Base-by-base conservation (phyloP, 1,140 invertebrate genomes). In the Ips typographus region DNA sequence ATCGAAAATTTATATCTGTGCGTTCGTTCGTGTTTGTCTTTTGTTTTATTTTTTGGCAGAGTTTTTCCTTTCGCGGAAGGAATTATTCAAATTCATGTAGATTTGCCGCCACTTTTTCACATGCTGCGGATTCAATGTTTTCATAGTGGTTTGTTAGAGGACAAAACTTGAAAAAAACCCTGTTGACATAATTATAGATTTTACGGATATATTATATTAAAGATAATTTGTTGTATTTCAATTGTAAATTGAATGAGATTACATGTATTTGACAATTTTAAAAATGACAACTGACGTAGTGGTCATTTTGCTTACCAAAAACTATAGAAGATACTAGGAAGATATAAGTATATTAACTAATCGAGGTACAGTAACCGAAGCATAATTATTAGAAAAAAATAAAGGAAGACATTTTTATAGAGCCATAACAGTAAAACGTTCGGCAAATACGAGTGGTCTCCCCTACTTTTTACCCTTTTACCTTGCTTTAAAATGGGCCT, bases 21-120 rank as follows among this genome's bases (percentile, higher is more conserved):
- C 67, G 59, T 55, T n/a, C 58, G 65, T 68, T 70, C 64, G 68
- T 70, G 60, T 70, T 70, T 70, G 60, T 64, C 60, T 64, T 70
- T 70, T 70, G 61, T 70, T 70, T 70, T 70, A 40, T 70, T 63
- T 63, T 70, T 70, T 70, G 52, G 53, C 61, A 49, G 58, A 64
- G 52, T 63, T 70, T 70, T 69, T 70, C 41, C 55, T 70, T 70
- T 64, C 43, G 58, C n/a, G 57, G 51, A 55, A 40, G 60, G 52
- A 70, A 58, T 70, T 70, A 70, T 70, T 70, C 68, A 70, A 70
- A 70, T 70, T 64, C 60, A 70, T 70, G 68, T 64, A 70, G 55
- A 70, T 70, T 70, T 57, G 4, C 41, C 52, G 44, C 37, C 67
- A 62, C 58, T 68, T 6, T n/a, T 7, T 49, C 47, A 22, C 1